Base-by-base conservation (phyloP, 1,140 invertebrate species). In the Ylistrum balloti region DNA sequence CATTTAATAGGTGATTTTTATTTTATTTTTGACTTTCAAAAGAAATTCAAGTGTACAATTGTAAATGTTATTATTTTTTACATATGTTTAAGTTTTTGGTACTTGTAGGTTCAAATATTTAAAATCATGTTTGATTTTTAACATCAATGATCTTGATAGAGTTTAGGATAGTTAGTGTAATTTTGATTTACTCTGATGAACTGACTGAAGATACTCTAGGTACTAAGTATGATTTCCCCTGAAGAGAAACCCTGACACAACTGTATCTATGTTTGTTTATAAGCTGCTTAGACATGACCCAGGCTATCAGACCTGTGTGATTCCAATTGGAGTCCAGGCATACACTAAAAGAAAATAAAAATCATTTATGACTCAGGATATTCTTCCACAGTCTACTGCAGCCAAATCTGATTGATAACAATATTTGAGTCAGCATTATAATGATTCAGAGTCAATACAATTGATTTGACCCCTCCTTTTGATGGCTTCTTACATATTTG, bases 241-340 rank as follows among this genome's bases (percentile, higher is more conserved):
- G 56, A 74, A 74, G 56, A 74, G 56, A 74, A 74, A 74, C 56
- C 56, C 56, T 74, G 56, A 74, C 56, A 74, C 56, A 74, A 74
- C 56, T 74, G 56, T 74, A 74, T 74, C 56, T 0, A 74, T 74
- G 22, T 74, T 28, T 74, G 56, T 74, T 74, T 74, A 45, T 74
- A 74, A 74, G 56, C 56, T 74, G 56, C 56, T 74, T 74, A 74
- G 56, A 74, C 56, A 74, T 74, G 56, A 74, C 56, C 17, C 56
- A 28, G 56, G n/a, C n/a, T 28, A 74, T 74, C n/a, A 28, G 56
- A 28, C 56, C 56, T 74, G 56, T 74, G 56, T 74, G 56, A 74
- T 74, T 74, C 56, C 56, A 74, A 74, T 74, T 74, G 56, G 56
- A 74, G 56, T 74, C 56, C 56, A 74, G 56, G 56, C 56, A 74